Percentiles rank a stretch among this genome's conserved stretches.
phyloP scores from a whole-genome alignment of 2,113 vertebrate species.

The Phyllostomus hastatus region DNA sequence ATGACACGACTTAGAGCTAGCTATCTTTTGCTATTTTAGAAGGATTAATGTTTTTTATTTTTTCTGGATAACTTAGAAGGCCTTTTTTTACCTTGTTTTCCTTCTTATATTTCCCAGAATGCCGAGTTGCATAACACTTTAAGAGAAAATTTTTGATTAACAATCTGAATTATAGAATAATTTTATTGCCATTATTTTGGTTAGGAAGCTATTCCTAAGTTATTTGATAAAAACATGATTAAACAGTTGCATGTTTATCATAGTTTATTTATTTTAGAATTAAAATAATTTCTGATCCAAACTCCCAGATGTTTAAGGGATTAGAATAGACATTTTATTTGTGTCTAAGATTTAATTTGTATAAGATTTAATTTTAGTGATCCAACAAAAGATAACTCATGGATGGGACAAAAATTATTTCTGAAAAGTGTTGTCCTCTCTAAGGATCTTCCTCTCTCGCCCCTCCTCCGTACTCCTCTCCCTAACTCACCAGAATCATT shows the following conservation, averaged over 20 bases:
- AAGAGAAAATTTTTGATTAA: neutral
- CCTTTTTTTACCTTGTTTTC: neutral
- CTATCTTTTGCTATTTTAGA: neutral
- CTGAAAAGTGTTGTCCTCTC: neutral
- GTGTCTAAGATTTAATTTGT: neutral
- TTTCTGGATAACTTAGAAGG: neutral
- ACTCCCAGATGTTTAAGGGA: neutral
- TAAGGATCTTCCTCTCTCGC: neutral
- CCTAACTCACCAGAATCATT: neutral
- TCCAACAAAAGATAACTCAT: conserved; percentile 28
- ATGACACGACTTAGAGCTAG: neutral
- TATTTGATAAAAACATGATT: conserved; percentile 24
- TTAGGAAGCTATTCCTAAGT: conserved; percentile 34
- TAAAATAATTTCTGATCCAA: conserved; percentile 42
- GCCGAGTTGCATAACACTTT: neutral
- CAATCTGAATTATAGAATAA: neutral
- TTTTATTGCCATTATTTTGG: neutral
- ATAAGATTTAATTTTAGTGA: conserved; percentile 16
- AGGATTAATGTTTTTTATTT: neutral
- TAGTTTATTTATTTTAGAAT: conserved; percentile 38
- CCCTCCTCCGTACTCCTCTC: no score
- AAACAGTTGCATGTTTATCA: conserved; percentile 17
- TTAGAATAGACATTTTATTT: conserved; percentile 23
- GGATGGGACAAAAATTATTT: conserved; percentile 3
- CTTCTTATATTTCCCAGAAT: conserved; percentile 26